These are phyloP conservation scores for Acleris laterana DNA, from an alignment of 2,888 invertebrate species.

Conservation along the genomic window DNA sequence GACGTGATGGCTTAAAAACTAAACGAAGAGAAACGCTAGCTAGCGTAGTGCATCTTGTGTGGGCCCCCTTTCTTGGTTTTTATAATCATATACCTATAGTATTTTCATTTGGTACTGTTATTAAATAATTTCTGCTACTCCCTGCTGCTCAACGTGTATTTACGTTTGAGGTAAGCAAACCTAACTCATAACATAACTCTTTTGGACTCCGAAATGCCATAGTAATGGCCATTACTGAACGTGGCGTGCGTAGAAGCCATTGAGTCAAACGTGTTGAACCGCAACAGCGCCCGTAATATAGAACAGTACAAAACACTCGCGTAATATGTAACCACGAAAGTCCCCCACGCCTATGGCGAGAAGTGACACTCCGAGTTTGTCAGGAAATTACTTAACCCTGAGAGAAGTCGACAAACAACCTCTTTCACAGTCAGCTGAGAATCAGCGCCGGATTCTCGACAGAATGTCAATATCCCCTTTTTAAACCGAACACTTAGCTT, in stretches of 20 bases:
- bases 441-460: conserved; percentile 45
- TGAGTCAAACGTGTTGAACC: conserved; percentile 18
- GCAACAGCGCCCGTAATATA: neutral
- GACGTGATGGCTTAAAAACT: no score
- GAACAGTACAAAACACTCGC: conserved; percentile 1
- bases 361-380: conserved; percentile 56
- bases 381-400: conserved; percentile 66
- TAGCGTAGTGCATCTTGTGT: no score
- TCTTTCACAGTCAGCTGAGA: conserved; percentile 47
- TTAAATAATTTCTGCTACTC: neutral
- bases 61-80: no score
- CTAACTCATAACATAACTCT: conserved; percentile 6
- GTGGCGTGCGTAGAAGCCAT: conserved; percentile 16
- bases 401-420: conserved; percentile 53
- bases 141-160: no score
- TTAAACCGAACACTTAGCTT: conserved; percentile 39
- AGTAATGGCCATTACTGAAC: neutral
- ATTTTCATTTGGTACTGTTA: neutral
- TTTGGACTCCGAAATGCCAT: conserved; percentile 5
- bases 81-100: no score
- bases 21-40: no score
- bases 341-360: conserved; percentile 34
- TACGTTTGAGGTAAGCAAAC: neutral
- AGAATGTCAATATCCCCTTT: conserved; percentile 52
- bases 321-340: conserved; percentile 2